Base-by-base conservation (phyloP, 2,113 vertebrate species). In the Podarcis cretensis region DNA sequence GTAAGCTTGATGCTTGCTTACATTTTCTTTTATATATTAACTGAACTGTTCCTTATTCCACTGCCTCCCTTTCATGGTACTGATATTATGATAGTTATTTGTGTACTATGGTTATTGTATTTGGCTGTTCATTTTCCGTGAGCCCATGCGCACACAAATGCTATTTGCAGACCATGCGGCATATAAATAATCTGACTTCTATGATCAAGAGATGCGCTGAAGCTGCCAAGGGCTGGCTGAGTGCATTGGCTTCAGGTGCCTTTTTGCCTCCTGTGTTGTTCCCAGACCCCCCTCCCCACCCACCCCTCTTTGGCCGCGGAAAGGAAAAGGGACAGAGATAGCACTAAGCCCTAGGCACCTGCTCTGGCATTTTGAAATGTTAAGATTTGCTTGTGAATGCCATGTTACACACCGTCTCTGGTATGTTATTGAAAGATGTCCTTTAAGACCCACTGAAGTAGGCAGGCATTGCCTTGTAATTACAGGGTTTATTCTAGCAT, bases 331-430 rank as follows among this genome's bases (percentile, higher is more conserved):
- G 73, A 37, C 59, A 27, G 32, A 59, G 68, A 81, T 4, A 30
- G 40, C 5, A 35, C 23, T 27, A 37, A 37, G 73, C 87, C 63
- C 73, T 6, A 74, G 73, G 71, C 80, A 66, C 63, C 81, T 32
- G 40, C 30, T 76, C 57, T 83, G 81, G 71, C 87, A 77, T 88
- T 88, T 83, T 21, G 87, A 88, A 83, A 88, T 83, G 81, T 83
- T 83, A 77, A 88, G 81, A 76, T 48, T 77, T 66, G 81, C 81
- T 77, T 88, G 81, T 9, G 82, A 88, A 83, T 88, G 81, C 73
- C 59, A 35, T 66, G 73, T 65, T 66, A 63, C 57, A 83, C 8
- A n/a, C 69, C 9, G 14, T 83, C 81, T 83, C 81, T 37, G n/a
- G 23, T 83, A 18, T 68, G 73, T 83, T 83, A 76, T 83, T 83